phyloP scores from a whole-genome alignment of 2,113 vertebrate genomes.

The Glareola pratincola region DNA sequence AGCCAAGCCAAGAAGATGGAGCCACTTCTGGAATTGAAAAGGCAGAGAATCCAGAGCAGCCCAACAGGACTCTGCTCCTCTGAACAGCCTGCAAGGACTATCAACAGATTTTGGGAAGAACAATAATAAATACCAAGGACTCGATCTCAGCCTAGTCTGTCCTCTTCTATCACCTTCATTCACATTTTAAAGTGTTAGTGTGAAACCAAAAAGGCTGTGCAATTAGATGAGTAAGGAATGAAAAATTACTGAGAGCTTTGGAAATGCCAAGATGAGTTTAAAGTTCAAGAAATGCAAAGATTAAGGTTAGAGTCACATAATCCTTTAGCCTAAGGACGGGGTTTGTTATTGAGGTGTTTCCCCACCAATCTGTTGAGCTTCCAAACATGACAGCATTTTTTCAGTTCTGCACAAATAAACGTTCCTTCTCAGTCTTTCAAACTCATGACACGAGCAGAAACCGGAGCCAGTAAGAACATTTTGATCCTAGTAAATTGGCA shows the following conservation, averaged over 20 bases:
- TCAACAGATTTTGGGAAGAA: neutral
- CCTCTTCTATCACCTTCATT: neutral
- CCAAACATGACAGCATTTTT: neutral
- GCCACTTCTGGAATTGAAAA: neutral
- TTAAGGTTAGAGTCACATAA: neutral
- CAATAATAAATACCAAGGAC: neutral
- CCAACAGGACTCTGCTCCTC: neutral
- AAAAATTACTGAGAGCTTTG: neutral
- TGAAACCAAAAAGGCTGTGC: neutral
- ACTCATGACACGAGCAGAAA: neutral
- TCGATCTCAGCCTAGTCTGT: neutral
- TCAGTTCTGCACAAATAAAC: neutral
- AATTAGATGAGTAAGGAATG: neutral
- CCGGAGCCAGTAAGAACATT: neutral
- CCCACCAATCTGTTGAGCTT: neutral
- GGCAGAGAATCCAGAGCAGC: neutral
- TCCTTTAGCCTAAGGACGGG: neutral
- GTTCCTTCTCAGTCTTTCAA: neutral
- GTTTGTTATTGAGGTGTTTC: neutral
- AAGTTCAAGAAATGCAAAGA: slow-evolving; percentile 6
- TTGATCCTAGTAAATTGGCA: neutral
- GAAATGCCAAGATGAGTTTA: neutral
- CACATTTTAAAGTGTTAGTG: neutral
- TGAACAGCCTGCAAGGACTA: neutral
- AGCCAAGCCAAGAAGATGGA: neutral